Evolutionary conservation across 2,113 vertebrate species (phyloP), one percentile per base, ranked within the genome.

Genomic region (Camelus bactrianus): DNA sequence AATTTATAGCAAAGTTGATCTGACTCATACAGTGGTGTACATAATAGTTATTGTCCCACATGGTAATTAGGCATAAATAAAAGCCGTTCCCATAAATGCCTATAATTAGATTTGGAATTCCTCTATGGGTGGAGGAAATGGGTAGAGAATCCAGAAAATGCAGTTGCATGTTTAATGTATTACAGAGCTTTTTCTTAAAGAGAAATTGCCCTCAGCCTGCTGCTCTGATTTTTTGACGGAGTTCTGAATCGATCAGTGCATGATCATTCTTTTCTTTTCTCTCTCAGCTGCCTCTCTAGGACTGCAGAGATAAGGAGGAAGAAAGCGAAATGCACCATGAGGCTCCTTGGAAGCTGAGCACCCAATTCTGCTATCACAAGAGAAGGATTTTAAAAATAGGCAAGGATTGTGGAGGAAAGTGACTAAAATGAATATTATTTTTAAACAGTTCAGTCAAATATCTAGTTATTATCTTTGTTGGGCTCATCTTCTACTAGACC

Each of bases 51-150:
- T 81, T 77, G 22, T 72, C 35, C 67, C 26, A 50, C 77, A 7
- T 81, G 62, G 72, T 72, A 81, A 94, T 88, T 93, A 93, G 84
- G 76, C 26, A 76, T 72, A 89, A 69, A 73, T 89, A 85, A 88
- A 89, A 77, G 64, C 35, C 16, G 56, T 62, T 91, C 60, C 62
- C 65, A 89, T 56, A 80, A 97, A 81, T 81, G 85, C 38, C 92
- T 70, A 28, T 94, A 92, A 97, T 95, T 91, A 96, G 86, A 89
- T 89, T 65, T 82, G 76, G 93, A 93, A 92, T 91, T 67, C n/a
- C 86, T 97, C 95, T 60, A 52, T 12, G 70, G 42, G 22, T 82
- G 60, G 70, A 79, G 62, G 73, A 87, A 91, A 91, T 22, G 73
- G 83, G 14, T 15, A 64, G 56, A 94, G 69, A 83, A 35, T 76